phyloP scores from a whole-genome alignment of 2,797 vertebrate genomes.

The Lepilemur ruficaudatus region DNA sequence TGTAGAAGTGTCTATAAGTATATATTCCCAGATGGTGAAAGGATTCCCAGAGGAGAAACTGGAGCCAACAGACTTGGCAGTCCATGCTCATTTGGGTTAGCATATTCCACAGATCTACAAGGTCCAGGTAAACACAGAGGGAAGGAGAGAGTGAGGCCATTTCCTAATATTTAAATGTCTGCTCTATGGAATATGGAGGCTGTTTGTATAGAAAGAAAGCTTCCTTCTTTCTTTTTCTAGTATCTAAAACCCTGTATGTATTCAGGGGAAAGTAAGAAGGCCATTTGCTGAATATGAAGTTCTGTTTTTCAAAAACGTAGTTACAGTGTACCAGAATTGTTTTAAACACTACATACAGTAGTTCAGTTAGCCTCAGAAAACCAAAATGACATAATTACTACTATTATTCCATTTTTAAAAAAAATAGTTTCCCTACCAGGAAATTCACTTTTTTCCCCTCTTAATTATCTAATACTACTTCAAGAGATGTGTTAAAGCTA shows the following conservation, averaged over 20 bases:
- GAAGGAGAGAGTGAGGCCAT: not conserved
- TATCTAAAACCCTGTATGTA: not conserved
- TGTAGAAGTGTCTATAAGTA: not conserved
- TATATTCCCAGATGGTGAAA: not conserved
- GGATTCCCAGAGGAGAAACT: not conserved
- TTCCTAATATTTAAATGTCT: not conserved
- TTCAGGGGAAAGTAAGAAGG: not conserved
- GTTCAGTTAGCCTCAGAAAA: not conserved
- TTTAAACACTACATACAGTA: not conserved
- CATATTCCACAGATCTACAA: not conserved
- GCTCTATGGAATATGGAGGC: not conserved
- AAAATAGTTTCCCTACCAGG: not conserved
- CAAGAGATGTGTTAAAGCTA: not conserved
- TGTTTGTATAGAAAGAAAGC: not conserved
- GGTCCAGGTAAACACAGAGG: not conserved
- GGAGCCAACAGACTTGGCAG: not conserved
- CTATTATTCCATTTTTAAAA: not conserved
- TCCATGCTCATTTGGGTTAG: not conserved
- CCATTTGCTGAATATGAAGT: not conserved
- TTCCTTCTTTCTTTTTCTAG: not conserved
- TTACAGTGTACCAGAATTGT: not conserved
- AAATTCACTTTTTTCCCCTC: conserved; percentile 28
- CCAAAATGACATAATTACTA: not conserved
- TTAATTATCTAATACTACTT: conserved; percentile 32
- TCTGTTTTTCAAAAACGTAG: conserved; percentile 22